Percentiles rank a stretch among this genome's conserved stretches.
phyloP scores from a whole-genome alignment of 2,888 invertebrate species.

The Ceratothoa steindachneri region DNA sequence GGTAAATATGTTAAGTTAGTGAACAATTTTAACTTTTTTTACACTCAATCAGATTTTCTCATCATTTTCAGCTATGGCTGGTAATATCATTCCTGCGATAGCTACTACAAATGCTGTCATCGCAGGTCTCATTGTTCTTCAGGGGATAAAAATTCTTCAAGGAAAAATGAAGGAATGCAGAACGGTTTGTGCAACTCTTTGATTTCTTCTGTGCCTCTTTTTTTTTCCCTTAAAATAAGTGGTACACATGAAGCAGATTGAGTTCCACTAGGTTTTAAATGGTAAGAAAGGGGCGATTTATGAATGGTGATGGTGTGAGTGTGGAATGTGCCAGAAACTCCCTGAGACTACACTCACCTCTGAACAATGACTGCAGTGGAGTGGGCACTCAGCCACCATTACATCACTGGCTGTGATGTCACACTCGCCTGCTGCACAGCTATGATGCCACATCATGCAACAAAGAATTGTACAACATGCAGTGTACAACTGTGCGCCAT shows the following conservation, averaged over 20 bases:
- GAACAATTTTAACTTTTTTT: too few species aligned
- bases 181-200: constrained; percentile 60
- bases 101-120: constrained; percentile 98
- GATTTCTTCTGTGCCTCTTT: not conserved
- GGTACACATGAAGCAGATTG: not conserved
- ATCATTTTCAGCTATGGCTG: constrained; percentile 93
- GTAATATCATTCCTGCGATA: constrained; percentile 98
- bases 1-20: too few species aligned
- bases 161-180: constrained; percentile 65
- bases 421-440: too few species aligned
- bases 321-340: too few species aligned
- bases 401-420: too few species aligned
- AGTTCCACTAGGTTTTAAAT: not conserved
- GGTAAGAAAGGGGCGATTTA: not conserved
- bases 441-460: too few species aligned
- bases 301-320: too few species aligned
- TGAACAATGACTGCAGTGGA: too few species aligned
- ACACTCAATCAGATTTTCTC: not conserved
- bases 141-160: constrained; percentile 72
- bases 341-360: too few species aligned
- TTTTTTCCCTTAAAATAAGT: not conserved
- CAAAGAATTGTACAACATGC: too few species aligned
- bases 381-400: too few species aligned
- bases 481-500: too few species aligned
- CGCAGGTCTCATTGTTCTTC: constrained; percentile 89